Evolutionary conservation across 2,113 vertebrate genomes (phyloP).

Genomic region (Acrocephalus kingi): DNA sequence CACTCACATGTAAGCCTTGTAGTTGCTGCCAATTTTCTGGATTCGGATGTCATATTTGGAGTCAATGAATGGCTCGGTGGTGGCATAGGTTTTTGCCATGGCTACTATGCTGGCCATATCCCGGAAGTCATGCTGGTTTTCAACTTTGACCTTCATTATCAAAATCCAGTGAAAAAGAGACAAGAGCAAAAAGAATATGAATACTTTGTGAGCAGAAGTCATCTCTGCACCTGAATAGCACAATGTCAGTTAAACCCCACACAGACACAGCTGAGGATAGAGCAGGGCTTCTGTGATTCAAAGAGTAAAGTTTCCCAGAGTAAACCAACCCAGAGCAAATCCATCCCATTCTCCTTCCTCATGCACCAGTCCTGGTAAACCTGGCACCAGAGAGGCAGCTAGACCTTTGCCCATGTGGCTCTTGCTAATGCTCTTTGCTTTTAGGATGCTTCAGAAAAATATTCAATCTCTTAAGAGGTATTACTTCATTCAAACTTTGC

Average conservation of each 20-base stretch:
- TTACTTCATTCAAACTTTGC: background rate
- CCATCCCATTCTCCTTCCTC: background rate
- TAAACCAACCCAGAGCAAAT: background rate
- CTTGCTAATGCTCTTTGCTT: background rate
- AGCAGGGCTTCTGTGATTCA: background rate
- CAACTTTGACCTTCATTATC: conserved; percentile 88
- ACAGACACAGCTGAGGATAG: background rate
- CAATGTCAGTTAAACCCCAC: background rate
- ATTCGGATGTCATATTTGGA: conserved; percentile 97
- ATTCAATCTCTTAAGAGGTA: background rate
- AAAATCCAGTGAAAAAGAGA: conserved; percentile 4
- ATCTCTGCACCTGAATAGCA: background rate
- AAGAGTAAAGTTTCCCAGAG: background rate
- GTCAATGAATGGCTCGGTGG: conserved; percentile 88
- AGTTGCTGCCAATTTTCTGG: conserved; percentile 98
- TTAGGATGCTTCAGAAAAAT: background rate
- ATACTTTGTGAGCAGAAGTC: background rate
- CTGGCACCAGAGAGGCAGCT: background rate
- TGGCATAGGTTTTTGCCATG: conserved; percentile 92
- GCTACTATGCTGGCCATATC: conserved; percentile 95
- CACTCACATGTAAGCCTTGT: conserved; percentile 99
- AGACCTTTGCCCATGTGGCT: background rate
- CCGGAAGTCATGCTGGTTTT: conserved; percentile 92
- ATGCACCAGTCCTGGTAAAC: background rate
- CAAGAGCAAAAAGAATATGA: conserved; percentile 11